phyloP scores from a whole-genome alignment of 2,797 vertebrate genomes.

The Nyctalus aviator region DNA sequence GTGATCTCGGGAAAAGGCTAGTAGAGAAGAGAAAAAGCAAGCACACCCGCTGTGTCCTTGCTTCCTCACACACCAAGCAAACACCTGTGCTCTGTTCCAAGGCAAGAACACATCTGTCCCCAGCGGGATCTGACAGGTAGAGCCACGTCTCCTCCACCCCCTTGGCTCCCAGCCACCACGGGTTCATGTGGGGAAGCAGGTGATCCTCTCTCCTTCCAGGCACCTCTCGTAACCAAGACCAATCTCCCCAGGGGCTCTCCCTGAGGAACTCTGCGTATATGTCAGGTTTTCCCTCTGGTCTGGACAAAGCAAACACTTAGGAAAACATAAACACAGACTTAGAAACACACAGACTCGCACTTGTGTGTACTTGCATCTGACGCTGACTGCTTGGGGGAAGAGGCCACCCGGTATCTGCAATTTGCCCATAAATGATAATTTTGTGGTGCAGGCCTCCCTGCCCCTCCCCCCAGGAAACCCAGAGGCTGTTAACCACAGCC shows the following conservation, averaged over 20 bases:
- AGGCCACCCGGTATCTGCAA: not conserved
- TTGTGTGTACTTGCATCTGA: not conserved
- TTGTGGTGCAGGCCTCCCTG: not conserved
- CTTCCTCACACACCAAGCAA: not conserved
- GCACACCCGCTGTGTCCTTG: not conserved
- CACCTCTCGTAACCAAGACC: conserved; percentile 57
- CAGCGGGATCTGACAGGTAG: not conserved
- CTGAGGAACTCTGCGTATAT: conserved; percentile 11
- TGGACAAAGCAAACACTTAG: conserved; percentile 23
- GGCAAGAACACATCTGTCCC: not conserved
- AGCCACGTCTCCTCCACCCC: not conserved
- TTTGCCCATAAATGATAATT: conserved; percentile 9
- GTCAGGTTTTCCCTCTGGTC: conserved; percentile 65
- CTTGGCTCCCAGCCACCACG: conserved; percentile 30
- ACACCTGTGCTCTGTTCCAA: not conserved
- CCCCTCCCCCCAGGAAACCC: conserved; percentile 10
- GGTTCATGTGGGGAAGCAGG: not conserved
- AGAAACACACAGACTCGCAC: conserved; percentile 64
- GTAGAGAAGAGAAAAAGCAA: not conserved
- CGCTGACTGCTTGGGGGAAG: not conserved
- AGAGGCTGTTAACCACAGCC: conserved; percentile 51
- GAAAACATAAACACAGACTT: conserved; percentile 66
- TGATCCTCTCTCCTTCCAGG: not conserved
- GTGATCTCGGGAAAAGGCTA: not conserved
- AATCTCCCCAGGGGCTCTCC: conserved; percentile 54